phyloP scores from a whole-genome alignment of 2,888 invertebrate species.

The Apodemia duryi region DNA sequence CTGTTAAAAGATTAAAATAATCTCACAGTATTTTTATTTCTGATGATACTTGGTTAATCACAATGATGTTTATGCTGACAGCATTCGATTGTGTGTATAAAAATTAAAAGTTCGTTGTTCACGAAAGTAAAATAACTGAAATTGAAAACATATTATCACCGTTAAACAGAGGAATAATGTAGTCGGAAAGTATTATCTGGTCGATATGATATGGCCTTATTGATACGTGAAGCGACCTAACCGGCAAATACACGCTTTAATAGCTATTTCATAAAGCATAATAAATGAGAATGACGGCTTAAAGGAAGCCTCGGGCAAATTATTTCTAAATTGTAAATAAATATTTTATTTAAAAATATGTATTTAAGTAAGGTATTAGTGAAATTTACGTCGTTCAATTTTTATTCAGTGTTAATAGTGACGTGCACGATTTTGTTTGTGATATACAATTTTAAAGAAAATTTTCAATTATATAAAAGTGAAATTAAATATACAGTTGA shows the following conservation, averaged over 20 bases:
- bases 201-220: neutral
- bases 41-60: neutral
- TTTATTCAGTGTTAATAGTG: conserved; percentile 23
- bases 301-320: neutral
- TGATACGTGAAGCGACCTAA: neutral
- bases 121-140: neutral
- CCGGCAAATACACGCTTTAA: neutral
- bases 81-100: neutral
- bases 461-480: conserved; percentile 2
- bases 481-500: conserved; percentile 11
- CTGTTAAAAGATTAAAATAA: neutral
- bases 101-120: neutral
- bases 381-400: conserved; percentile 19
- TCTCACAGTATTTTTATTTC: neutral
- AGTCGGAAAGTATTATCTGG: neutral
- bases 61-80: neutral
- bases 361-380: conserved; percentile 17
- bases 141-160: neutral
- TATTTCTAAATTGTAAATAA: neutral
- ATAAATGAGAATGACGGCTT: neutral
- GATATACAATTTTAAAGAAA: conserved; percentile 23
- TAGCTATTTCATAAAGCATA: neutral
- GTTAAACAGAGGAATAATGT: neutral
- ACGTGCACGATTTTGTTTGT: conserved; percentile 24
- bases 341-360: conserved; percentile 16